Percentiles rank a stretch among this genome's conserved stretches.
Evolutionary conservation across 2,113 vertebrate genomes (phyloP).

Genomic region (Scomber scombrus): DNA sequence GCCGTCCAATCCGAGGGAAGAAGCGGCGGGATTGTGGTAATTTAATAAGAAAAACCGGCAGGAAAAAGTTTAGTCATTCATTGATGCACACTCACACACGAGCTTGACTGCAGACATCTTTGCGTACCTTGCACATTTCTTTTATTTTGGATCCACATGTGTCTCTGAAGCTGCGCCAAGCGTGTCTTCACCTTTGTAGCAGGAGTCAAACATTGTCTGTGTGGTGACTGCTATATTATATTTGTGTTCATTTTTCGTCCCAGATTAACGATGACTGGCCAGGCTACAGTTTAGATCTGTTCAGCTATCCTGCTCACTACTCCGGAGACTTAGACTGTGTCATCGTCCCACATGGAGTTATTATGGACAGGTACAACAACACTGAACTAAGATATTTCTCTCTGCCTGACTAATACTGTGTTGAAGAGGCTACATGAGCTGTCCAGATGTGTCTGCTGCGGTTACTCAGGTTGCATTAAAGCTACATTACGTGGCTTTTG

Average conservation of each 20-base stretch:
- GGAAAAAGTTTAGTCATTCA: constrained; percentile 5
- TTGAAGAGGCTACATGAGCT: background rate
- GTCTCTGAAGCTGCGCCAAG: background rate
- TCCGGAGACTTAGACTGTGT: constrained; percentile 90
- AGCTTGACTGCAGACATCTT: background rate
- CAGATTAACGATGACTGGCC: constrained; percentile 92
- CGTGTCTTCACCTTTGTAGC: too few relatives aligned
- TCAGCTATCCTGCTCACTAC: constrained; percentile 92
- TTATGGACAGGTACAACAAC: constrained; percentile 90
- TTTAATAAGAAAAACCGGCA: constrained; percentile 20
- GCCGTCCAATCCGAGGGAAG: constrained; percentile 33
- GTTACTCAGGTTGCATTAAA: background rate
- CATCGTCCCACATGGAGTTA: constrained; percentile 91
- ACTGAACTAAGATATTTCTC: background rate
- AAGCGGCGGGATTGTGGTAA: constrained; percentile 83
- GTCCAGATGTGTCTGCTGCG: background rate
- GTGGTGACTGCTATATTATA: background rate
- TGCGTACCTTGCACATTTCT: background rate
- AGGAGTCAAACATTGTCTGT: too few relatives aligned
- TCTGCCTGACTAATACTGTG: background rate
- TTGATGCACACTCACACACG: background rate
- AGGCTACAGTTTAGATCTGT: constrained; percentile 92
- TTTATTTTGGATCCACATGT: background rate
- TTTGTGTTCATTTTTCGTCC: constrained; percentile 23
- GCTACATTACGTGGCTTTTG: background rate